Percentiles rank a stretch among this genome's conserved stretches.
Conservation (phyloP, 2,113 vertebrate genomes). For the Dipodomys merriami region DNA sequence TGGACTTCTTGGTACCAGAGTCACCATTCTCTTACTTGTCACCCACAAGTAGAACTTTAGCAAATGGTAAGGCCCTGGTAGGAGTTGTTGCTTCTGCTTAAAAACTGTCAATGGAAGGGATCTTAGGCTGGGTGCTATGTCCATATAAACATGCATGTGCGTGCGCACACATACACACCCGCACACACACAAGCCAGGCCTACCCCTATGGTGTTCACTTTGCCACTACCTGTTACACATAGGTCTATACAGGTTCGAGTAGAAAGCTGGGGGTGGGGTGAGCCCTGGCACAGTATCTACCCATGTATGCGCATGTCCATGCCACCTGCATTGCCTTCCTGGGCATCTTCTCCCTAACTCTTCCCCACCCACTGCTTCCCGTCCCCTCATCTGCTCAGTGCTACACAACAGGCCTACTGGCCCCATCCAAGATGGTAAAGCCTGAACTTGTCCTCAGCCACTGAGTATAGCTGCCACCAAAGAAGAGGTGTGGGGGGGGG, state of each 20-base stretch:
- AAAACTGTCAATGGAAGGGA: neutral
- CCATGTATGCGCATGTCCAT: neutral
- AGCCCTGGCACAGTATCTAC: neutral
- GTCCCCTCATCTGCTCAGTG: neutral
- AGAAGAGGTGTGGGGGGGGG: neutral
- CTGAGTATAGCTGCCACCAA: neutral
- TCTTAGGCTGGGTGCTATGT: neutral
- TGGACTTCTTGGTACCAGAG: neutral
- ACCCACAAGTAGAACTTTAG: neutral
- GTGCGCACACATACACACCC: rapidly evolving
- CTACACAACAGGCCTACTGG: neutral
- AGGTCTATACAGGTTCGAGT: neutral
- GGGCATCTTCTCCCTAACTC: neutral
- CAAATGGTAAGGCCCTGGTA: neutral
- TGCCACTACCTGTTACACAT: neutral
- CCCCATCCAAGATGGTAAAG: neutral
- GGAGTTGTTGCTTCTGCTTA: constrained; percentile 25
- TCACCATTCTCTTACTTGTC: neutral
- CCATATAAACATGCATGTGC: no score
- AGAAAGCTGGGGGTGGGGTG: neutral
- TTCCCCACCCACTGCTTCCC: neutral
- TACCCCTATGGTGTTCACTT: neutral
- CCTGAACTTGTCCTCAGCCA: neutral
- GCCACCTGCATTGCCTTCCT: neutral
- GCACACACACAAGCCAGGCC: neutral